phyloP scores from a whole-genome alignment of 2,888 invertebrate species.

The Gnatocerus cornutus region DNA sequence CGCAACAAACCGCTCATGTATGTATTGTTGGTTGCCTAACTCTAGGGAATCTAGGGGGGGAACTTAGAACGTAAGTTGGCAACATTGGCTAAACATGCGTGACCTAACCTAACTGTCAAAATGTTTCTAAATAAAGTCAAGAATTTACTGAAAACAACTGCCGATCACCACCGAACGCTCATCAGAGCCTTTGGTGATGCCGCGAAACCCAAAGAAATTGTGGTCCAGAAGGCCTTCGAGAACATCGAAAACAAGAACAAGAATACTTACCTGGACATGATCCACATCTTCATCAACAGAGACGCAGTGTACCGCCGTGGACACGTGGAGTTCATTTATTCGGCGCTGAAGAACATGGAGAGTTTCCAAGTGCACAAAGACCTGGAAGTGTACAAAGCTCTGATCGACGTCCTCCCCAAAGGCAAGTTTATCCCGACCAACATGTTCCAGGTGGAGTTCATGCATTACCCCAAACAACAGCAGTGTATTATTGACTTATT shows the following conservation, averaged over 20 bases:
- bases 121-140: not conserved
- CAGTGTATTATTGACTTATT: constrained; percentile 92
- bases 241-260: constrained; percentile 76
- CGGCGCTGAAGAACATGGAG: constrained; percentile 90
- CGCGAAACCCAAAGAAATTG: not conserved
- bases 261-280: constrained; percentile 80
- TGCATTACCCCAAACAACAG: constrained; percentile 97
- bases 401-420: constrained; percentile 91
- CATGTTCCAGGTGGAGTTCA: constrained; percentile 89
- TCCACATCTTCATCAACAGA: constrained; percentile 82
- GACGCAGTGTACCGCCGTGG: constrained; percentile 82
- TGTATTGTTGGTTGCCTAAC: no score
- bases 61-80: no score
- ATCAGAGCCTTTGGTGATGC: not conserved
- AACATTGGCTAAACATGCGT: no score
- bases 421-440: constrained; percentile 90
- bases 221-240: constrained; percentile 67
- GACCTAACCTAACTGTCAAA: not conserved
- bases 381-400: constrained; percentile 87
- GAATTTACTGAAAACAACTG: not conserved
- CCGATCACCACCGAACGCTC: not conserved
- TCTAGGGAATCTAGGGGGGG: no score
- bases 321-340: constrained; percentile 95
- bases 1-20: no score
- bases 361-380: constrained; percentile 92